These are phyloP conservation scores for Sardina pilchardus DNA, from an alignment of 2,113 vertebrate species.

Conservation along the genomic window DNA sequence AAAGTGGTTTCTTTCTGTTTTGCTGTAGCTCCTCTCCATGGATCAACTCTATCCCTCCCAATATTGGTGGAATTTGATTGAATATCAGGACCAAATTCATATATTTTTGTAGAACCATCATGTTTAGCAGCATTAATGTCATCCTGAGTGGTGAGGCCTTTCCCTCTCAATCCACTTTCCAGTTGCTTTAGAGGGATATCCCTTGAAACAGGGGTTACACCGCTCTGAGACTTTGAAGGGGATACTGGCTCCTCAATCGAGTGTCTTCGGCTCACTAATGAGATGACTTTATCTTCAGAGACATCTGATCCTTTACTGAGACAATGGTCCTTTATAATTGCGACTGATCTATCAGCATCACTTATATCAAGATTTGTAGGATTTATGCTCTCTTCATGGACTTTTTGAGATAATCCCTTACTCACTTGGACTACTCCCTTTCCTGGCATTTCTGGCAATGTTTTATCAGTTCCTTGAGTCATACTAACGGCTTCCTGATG, in stretches of 20 bases:
- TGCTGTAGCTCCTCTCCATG: not conserved
- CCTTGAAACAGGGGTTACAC: not conserved
- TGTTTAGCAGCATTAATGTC: not conserved
- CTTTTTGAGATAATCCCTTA: not conserved
- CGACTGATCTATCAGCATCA: not conserved
- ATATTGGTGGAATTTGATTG: not conserved
- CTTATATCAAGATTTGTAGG: not conserved
- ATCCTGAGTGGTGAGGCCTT: not conserved
- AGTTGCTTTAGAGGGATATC: not conserved
- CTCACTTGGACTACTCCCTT: not conserved
- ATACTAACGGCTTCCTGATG: not conserved
- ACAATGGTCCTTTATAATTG: not conserved
- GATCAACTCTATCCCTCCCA: not conserved
- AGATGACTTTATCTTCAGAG: not conserved
- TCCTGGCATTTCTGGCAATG: not conserved
- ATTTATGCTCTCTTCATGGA: not conserved
- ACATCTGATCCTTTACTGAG: not conserved
- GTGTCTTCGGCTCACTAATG: not conserved
- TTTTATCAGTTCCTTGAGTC: not conserved
- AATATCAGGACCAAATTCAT: not conserved
- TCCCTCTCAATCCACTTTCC: not conserved
- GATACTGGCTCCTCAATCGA: not conserved
- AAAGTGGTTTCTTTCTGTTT: not conserved
- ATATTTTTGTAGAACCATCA: not conserved
- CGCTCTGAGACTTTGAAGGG: not conserved